Evolutionary conservation across 2,888 invertebrate species (phyloP), one percentile per base, ranked within the genome.

Genomic region (Disparrhopalites patrizii): DNA sequence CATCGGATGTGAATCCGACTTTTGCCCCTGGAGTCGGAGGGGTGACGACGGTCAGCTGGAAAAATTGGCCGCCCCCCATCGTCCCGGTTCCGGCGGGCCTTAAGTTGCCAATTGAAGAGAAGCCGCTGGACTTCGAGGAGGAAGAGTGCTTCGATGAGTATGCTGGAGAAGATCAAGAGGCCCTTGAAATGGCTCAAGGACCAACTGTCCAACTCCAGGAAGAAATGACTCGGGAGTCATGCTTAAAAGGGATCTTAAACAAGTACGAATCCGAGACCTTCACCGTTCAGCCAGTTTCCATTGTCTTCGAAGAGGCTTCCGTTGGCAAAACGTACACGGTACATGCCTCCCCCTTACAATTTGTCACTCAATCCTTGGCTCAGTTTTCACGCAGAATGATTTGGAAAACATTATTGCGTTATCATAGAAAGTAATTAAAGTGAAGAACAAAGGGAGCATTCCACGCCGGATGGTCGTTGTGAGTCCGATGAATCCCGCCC

Each of bases 401-500:
- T 36, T 36, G 38, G 10, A 13, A 15, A 5, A 52, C 15, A 20
- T n/a, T n/a, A n/a, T n/a, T n/a, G n/a, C n/a, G n/a, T n/a, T n/a
- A n/a, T 23, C 23, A 23, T 25, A 64, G 64, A 23, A 23, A 30
- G 36, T 33, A 4, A 18, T 65, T 4, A 50, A 52, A 51, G 57
- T 65, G 3, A 23, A 50, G 25, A 72, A 72, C 38, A 61, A 65
- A 4, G 72, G 69, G 5, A n/a, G 27, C 2, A 20, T 54, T 10
- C 66, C 72, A 7, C 64, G 69, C n/a, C 38, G 68, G 38, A 55
- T 72, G 15, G 54, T 43, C 10, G 63, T 72, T 1, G 43, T 72
- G 38, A 68, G 66, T n/a, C 72, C 72, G 10, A 15, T 30, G 0
- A 70, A 65, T 33, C n/a, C 66, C n/a, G 57, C 51, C 27, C 61